Base-by-base conservation (phyloP, 1,140 invertebrate species). In the Aphelinus atriplicis region DNA sequence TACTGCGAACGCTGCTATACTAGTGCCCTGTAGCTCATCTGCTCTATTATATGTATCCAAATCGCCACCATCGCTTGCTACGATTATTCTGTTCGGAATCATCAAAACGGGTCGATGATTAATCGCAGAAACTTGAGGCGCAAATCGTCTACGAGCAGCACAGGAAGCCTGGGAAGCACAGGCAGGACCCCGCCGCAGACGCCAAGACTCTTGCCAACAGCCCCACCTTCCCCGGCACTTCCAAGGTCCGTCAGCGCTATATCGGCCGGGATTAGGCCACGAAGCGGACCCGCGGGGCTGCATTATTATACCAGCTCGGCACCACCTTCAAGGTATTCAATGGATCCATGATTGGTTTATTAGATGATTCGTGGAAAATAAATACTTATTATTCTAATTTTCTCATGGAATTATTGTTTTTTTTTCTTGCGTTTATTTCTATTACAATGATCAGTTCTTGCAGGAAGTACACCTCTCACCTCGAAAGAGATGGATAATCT, bases 281-380 rank as follows among this genome's bases (percentile, higher is more conserved):
- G 92, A 61, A 93, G 92, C 43, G 93, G 92, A 58, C 93, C 93
- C 0, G 92, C 93, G 7, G 92, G 92, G 6, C 86, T 94, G 43
- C 91, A 92, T 81, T 93, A 92, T 78, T 94, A 94, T 80, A 93
- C 93, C 69, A 92, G 93, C 84, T 86, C 83, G 2, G 82, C 85
- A 1, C 83, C 83, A 1, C 84, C 86, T 58, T 88, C 83, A 5
- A 81, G 82, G 85, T 84, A 75, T 64, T 48, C 26, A 26, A 26
- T 26, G 26, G 26, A 26, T 26, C 26, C 26, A 26, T 26, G 26
- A 26, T 26, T 26, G 26, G 26, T 26, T 26, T 26, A 26, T 26
- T 26, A 26, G 26, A 26, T 26, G 26, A 26, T 26, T 26, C 26
- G 26, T 26, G 26, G 26, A 26, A 26, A 26, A 26, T 26, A 26